These are phyloP conservation scores for Oryzias curvinotus DNA, from an alignment of 2,113 vertebrate species.

Conservation along the genomic window DNA sequence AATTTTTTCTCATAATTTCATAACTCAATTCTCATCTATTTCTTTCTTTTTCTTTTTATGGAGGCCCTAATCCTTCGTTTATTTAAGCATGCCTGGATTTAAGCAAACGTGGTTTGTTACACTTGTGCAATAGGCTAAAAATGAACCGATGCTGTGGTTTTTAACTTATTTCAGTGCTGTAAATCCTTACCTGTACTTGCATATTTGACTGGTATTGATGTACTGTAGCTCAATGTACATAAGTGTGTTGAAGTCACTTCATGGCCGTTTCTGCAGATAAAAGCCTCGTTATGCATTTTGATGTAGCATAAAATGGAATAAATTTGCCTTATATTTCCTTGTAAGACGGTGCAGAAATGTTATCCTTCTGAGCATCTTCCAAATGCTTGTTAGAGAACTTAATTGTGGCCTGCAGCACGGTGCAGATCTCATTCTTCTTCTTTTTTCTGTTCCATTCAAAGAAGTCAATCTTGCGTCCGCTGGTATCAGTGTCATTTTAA, in stretches of 20 bases:
- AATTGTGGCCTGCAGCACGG: conserved; percentile 35
- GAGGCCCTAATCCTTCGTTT: background rate
- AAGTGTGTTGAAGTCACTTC: background rate
- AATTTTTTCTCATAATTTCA: too few relatives aligned
- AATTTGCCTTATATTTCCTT: conserved; percentile 45
- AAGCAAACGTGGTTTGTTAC: conserved; percentile 21
- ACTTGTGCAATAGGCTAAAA: conserved; percentile 50
- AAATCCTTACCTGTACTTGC: conserved; percentile 31
- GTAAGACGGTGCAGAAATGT: conserved; percentile 30
- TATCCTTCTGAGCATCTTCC: conserved; percentile 44
- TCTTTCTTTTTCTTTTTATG: too few relatives aligned
- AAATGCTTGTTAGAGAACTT: conserved; percentile 49
- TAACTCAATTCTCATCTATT: too few relatives aligned
- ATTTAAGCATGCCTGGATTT: background rate
- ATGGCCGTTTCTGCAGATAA: conserved; percentile 21
- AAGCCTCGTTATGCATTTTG: conserved; percentile 21
- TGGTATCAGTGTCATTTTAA: conserved; percentile 51
- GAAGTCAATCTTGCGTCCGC: conserved; percentile 36
- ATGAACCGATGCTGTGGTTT: conserved; percentile 46
- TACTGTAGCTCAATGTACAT: conserved; percentile 28
- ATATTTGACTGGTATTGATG: conserved; percentile 22
- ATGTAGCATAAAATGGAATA: conserved; percentile 28
- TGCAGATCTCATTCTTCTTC: conserved; percentile 45
- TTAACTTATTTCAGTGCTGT: conserved; percentile 55
- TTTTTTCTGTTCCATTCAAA: conserved; percentile 35